Evolutionary conservation across 2,113 vertebrate species (phyloP).

Genomic region (Columbina picui): DNA sequence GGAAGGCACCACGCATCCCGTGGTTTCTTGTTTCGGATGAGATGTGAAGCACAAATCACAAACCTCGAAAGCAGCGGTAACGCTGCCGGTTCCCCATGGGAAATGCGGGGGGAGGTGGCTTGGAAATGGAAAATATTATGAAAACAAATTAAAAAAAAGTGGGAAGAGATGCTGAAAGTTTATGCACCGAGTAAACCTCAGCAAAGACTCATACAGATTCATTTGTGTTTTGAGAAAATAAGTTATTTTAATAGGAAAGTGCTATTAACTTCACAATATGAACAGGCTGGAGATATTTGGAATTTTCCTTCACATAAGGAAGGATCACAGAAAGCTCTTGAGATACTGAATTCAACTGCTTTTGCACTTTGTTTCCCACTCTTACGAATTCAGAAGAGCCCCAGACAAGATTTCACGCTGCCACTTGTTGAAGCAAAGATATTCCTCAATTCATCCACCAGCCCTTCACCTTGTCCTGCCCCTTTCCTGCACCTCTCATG

Average conservation of each 20-base stretch:
- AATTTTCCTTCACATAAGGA: background rate
- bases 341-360: background rate
- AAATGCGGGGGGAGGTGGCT: background rate
- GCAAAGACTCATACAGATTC: background rate
- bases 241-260: background rate
- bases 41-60: background rate
- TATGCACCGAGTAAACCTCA: background rate
- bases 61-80: background rate
- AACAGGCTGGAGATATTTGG: background rate
- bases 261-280: background rate
- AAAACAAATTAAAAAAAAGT: background rate
- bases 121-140: background rate
- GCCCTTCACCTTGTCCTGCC: background rate
- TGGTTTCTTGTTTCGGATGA: fast-evolving
- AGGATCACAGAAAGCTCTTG: background rate
- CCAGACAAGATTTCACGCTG: fast-evolving
- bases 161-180: background rate
- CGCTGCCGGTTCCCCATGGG: fast-evolving
- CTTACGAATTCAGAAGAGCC: background rate
- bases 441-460: background rate
- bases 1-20: background rate
- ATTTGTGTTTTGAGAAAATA: background rate
- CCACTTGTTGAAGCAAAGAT: background rate
- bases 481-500: background rate
- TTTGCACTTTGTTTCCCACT: background rate